Base-by-base conservation (phyloP, 2,888 invertebrate genomes). In the Antheraea yamamai region DNA sequence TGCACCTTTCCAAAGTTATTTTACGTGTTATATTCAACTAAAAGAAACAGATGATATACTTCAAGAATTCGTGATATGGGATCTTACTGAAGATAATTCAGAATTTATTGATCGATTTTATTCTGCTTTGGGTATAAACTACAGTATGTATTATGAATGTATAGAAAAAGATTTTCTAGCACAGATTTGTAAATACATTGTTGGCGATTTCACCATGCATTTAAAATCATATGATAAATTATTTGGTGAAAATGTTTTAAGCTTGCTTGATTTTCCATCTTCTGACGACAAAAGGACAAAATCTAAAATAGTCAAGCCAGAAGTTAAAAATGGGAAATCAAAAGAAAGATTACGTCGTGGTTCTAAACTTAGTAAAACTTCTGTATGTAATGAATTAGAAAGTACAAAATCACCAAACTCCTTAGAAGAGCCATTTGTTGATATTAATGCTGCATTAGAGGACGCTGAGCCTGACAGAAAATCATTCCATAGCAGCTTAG, bases 91-190 rank as follows among this genome's bases (percentile, higher is more conserved):
- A 71, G 92, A 94, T 8, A 92, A 94, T 81, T 91, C 94, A 1
- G 93, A 95, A 71, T 87, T 95, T 12, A 89, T 96, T 61, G 96
- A 96, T 79, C 88, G 93, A 79, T 96, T 96, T 88, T 96, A 96
- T 83, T 92, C 95, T 4, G 89, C 91, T 12, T 89, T 95, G 80
- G 96, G 96, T 14, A 91, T 96, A 71, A 96, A 95, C 81, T 96
- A 96, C 78, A 94, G 95, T 23, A 91, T 96, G 86, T 95, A 95
- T 81, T 96, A 96, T 82, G 93, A 95, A 79, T 81, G 87, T 0
- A 93, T 96, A 74, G 96, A 96, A 79, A 92, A 94, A 77, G 88
- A 94, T 0, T 93, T 96, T 3, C 80, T 96, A 61, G 95, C 95
- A 68, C 91, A 89, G 79, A 84, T 96, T 75, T 95, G 94, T 74